Evolutionary conservation across 2,113 vertebrate genomes (phyloP).

Genomic region (Sphaerodactylus townsendi): DNA sequence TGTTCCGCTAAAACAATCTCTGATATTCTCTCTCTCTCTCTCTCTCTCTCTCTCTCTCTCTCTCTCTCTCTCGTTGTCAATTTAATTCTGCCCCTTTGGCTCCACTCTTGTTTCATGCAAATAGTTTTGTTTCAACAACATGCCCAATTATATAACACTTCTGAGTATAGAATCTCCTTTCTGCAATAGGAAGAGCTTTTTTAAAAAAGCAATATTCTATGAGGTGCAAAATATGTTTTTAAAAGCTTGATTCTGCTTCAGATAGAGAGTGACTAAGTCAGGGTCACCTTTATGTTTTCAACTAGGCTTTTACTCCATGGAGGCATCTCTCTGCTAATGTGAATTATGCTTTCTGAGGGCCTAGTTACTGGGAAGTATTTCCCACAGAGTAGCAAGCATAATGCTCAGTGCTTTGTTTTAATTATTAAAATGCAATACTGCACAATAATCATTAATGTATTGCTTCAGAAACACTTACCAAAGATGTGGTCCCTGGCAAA

Average conservation of each 20-base stretch:
- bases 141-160: neutral
- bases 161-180: neutral
- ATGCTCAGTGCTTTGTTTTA: conserved; percentile 59
- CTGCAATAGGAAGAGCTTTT: neutral
- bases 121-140: neutral
- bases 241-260: conserved; percentile 30
- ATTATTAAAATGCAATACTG: conserved; percentile 71
- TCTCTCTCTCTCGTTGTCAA: neutral
- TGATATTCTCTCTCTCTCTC: too few species aligned
- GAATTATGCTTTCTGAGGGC: conserved; percentile 37
- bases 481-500: conserved; percentile 58
- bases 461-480: conserved; percentile 63
- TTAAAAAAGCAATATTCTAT: conserved; percentile 5
- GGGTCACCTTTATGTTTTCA: conserved; percentile 9
- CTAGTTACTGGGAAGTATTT: conserved; percentile 45
- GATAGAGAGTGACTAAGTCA: conserved; percentile 18
- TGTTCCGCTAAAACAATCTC: neutral
- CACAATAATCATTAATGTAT: conserved; percentile 59
- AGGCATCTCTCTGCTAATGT: conserved; percentile 28
- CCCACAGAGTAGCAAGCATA: conserved; percentile 36
- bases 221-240: neutral
- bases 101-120: neutral
- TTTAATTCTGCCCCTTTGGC: neutral
- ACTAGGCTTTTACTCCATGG: neutral
- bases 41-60: too few species aligned